A percentile compares a stretch with the other conserved stretches of the same genome.
Evolutionary conservation across 2,888 invertebrate genomes (phyloP).

Genomic region (Erynnis tages): DNA sequence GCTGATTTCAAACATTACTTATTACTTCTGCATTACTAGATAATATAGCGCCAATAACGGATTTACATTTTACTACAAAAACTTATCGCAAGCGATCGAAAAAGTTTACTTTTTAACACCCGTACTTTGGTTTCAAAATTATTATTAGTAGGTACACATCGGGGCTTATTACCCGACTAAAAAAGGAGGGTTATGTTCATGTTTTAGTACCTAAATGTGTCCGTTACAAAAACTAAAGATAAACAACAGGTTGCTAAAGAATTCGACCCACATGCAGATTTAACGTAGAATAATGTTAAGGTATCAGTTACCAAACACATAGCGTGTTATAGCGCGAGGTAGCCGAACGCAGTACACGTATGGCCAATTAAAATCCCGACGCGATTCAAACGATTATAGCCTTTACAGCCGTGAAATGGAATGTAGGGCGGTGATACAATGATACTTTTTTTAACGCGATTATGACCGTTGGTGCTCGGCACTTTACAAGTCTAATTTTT

Average conservation of each 20-base stretch:
- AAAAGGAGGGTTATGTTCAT: too few relatives aligned
- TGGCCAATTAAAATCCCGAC: constrained; percentile 31
- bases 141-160: too few relatives aligned
- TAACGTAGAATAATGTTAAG: constrained; percentile 17
- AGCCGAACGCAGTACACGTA: constrained; percentile 22
- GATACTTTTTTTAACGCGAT: background rate
- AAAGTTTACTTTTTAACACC: too few relatives aligned
- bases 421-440: constrained; percentile 14
- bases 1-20: too few relatives aligned
- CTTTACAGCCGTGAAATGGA: constrained; percentile 26
- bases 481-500: background rate
- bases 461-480: background rate
- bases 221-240: background rate
- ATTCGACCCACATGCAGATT: constrained; percentile 15
- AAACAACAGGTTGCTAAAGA: constrained; percentile 9
- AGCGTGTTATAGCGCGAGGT: constrained; percentile 15
- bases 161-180: too few relatives aligned
- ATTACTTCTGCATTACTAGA: too few relatives aligned
- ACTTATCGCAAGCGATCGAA: too few relatives aligned
- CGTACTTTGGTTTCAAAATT: too few relatives aligned
- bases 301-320: constrained; percentile 23
- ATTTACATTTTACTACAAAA: too few relatives aligned
- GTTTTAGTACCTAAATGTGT: too few relatives aligned
- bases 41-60: too few relatives aligned
- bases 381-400: constrained; percentile 28